Evolutionary conservation across 2,888 invertebrate species (phyloP).

Genomic region (Drosophila limbata): DNA sequence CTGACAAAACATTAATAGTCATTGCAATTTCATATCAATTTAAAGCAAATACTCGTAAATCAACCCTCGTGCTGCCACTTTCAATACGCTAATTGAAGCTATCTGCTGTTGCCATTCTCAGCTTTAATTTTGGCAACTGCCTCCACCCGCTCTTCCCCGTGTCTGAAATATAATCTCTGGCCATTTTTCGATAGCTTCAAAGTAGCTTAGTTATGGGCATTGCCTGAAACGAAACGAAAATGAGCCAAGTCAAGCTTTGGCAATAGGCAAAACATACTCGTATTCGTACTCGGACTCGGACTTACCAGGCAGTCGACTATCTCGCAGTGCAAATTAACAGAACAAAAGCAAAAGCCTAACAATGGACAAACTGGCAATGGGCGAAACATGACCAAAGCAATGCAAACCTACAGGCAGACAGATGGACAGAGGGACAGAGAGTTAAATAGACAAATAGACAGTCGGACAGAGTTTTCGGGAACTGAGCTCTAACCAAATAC

Average conservation of each 20-base stretch:
- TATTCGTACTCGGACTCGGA: background rate
- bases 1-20: too few relatives aligned
- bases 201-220: conserved; percentile 63
- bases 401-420: conserved; percentile 38
- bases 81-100: conserved; percentile 43
- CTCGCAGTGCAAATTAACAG: conserved; percentile 67
- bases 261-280: conserved; percentile 32
- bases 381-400: conserved; percentile 53
- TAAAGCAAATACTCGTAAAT: background rate
- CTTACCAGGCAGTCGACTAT: conserved; percentile 27
- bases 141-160: background rate
- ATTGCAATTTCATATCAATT: too few relatives aligned
- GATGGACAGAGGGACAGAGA: conserved; percentile 26
- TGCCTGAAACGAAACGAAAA: conserved; percentile 18
- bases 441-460: conserved; percentile 16
- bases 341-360: conserved; percentile 70
- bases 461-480: conserved; percentile 27
- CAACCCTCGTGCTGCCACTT: conserved; percentile 15
- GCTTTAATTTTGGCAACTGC: conserved; percentile 4
- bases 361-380: conserved; percentile 53
- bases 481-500: conserved; percentile 72
- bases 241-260: conserved; percentile 52
- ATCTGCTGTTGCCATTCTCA: conserved; percentile 7
- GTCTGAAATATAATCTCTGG: conserved; percentile 29
- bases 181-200: conserved; percentile 58